Base-by-base conservation (phyloP, 2,888 invertebrate genomes). In the Charanyca ferruginea region DNA sequence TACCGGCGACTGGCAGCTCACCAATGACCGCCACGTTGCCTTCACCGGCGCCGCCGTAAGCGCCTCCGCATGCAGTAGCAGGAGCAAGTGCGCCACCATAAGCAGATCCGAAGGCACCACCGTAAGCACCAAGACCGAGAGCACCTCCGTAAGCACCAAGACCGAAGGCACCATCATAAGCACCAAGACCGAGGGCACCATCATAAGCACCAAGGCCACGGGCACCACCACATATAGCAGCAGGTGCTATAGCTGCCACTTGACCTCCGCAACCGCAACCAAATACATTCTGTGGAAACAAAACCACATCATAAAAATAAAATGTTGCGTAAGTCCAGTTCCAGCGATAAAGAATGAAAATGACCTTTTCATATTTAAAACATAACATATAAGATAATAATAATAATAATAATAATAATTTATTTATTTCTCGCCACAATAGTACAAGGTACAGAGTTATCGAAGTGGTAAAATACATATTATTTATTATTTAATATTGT, bases 1-100 rank as follows among this genome's bases (percentile, higher is more conserved):
- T 64, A 66, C 75, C 75, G 42, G 66, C 32, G 18, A 75, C 66
- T 45, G 75, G 73, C 66, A 75, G 64, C 65, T 87, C 78, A 20
- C 89, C 90, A 51, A 55, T 64, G 1, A 89, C 86, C 8, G 75
- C 73, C 48, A 89, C 65, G 20, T 83, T 77, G 1, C 90, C 90
- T 61, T 87, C 85, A 5, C 88, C 89, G 20, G 44, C 22, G 25
- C 73, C 66, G n/a, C 48, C 59, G 59, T 73, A 59, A 22, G 54
- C 63, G 11, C 49, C 65, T n/a, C 66, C 55, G n/a, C 28, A 57
- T 22, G 41, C 49, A 42, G 45, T 32, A 42, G 52, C 52, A 60
- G 71, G 58, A 18, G 49, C 45, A 38, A 38, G 38, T 16, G 16
- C 16, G 38, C 38, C 38, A 38, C 16, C 38, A 38, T 38, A 38